Conservation (phyloP, 2,888 invertebrate genomes). For the Stenurella melanura region DNA sequence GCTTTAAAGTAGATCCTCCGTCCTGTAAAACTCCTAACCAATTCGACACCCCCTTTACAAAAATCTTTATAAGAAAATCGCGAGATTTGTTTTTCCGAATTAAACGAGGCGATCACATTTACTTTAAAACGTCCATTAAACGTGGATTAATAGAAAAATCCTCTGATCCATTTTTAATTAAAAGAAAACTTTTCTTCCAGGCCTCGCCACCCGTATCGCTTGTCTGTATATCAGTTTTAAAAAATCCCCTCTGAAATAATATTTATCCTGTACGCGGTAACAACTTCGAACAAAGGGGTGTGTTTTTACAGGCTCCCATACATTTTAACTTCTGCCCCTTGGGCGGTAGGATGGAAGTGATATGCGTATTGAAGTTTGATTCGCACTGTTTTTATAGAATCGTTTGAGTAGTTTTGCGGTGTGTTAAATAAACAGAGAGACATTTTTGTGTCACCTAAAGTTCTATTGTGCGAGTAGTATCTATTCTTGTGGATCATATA, state of each 20-base stretch:
- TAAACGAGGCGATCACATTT: not conserved
- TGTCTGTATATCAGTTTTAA: constrained; percentile 43
- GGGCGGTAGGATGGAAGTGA: constrained; percentile 52
- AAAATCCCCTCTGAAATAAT: constrained; percentile 69
- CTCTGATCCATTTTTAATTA: constrained; percentile 52
- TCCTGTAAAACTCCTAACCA: too few species aligned
- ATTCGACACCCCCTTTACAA: not conserved
- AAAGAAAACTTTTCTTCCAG: constrained; percentile 51
- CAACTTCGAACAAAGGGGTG: constrained; percentile 69
- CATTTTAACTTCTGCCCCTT: constrained; percentile 58
- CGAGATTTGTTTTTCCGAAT: not conserved
- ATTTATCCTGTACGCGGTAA: constrained; percentile 69
- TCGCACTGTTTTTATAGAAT: constrained; percentile 50
- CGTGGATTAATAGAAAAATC: constrained; percentile 45
- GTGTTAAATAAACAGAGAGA: constrained; percentile 47
- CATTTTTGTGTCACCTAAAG: constrained; percentile 1
- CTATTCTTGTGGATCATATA: not conserved
- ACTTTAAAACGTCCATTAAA: constrained; percentile 22
- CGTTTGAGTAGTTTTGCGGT: constrained; percentile 15
- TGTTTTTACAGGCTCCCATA: constrained; percentile 69
- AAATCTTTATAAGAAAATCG: not conserved
- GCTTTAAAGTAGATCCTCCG: too few species aligned
- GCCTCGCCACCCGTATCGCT: constrained; percentile 23
- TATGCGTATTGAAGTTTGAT: constrained; percentile 55
- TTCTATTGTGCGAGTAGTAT: not conserved